phyloP scores from a whole-genome alignment of 2,797 vertebrate species.

The Cryptoblepharus egeriae region DNA sequence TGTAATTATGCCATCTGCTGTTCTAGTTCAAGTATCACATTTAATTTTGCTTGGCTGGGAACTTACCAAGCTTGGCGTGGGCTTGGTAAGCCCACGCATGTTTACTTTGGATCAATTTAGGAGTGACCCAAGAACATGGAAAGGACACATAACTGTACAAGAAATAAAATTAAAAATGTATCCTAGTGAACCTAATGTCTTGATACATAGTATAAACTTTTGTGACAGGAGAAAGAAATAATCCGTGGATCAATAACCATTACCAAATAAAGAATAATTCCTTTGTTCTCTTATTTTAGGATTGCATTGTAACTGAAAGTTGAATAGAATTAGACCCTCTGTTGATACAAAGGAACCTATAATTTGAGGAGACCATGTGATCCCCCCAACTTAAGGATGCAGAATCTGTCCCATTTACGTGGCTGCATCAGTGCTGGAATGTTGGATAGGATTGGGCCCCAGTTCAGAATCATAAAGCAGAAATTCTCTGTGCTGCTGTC shows the following conservation, averaged over 20 bases:
- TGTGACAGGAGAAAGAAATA: background rate
- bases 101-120: background rate
- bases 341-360: no score
- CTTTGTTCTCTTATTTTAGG: no score
- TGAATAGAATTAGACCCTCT: no score
- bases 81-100: constrained; percentile 9
- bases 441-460: no score
- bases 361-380: no score
- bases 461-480: no score
- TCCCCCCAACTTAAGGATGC: no score
- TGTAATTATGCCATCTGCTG: constrained; percentile 64
- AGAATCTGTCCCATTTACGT: no score
- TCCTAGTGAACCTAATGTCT: background rate
- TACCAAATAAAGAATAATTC: background rate
- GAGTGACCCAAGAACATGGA: background rate
- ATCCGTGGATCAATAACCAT: background rate
- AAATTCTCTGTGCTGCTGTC: background rate
- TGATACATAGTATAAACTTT: background rate
- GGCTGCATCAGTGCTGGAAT: no score
- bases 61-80: no score
- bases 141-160: background rate
- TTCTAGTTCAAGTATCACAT: constrained; percentile 47
- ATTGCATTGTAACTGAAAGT: no score
- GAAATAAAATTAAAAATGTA: background rate
- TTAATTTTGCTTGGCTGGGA: constrained; percentile 19